Conservation (phyloP, 2,113 vertebrate genomes). For the Ageneiosus marmoratus region DNA sequence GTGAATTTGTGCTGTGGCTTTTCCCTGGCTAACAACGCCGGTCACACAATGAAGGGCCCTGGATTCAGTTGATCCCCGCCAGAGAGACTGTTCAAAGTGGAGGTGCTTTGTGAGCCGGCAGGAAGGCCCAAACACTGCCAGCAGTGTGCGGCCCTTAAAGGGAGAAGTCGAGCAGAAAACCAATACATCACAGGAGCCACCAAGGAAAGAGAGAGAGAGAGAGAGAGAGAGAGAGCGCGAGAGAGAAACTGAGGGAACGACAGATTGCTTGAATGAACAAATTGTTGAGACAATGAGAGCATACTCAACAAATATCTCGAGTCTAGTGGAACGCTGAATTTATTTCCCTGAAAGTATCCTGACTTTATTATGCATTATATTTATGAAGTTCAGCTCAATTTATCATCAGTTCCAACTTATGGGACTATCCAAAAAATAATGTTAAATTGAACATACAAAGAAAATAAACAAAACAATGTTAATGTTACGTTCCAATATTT, state of each 20-base stretch:
- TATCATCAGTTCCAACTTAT: neutral
- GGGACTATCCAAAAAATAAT: neutral
- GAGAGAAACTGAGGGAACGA: slow-evolving; percentile 25
- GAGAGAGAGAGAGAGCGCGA: slow-evolving; percentile 14
- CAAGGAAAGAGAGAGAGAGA: slow-evolving; percentile 18
- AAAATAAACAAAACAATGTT: neutral
- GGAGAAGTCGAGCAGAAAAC: slow-evolving; percentile 61
- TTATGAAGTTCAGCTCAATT: neutral
- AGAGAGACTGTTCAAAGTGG: slow-evolving; percentile 54
- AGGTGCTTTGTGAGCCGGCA: slow-evolving; percentile 57
- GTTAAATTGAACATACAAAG: too few relatives aligned
- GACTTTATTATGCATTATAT: neutral
- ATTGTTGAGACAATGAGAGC: slow-evolving; percentile 33
- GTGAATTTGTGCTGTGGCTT: slow-evolving; percentile 53
- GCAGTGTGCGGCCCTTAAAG: slow-evolving; percentile 59
- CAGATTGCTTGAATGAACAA: slow-evolving; percentile 28
- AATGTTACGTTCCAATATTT: neutral
- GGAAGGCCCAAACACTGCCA: slow-evolving; percentile 59
- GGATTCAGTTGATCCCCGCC: slow-evolving; percentile 54
- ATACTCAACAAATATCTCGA: slow-evolving; percentile 17
- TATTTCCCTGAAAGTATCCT: too few relatives aligned
- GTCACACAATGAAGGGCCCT: slow-evolving; percentile 54
- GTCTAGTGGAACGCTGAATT: neutral
- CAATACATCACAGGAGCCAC: slow-evolving; percentile 58
- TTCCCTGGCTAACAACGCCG: slow-evolving; percentile 53